Base-by-base conservation (phyloP, 2,797 vertebrate species). In the Petrocephalus sullivani region DNA sequence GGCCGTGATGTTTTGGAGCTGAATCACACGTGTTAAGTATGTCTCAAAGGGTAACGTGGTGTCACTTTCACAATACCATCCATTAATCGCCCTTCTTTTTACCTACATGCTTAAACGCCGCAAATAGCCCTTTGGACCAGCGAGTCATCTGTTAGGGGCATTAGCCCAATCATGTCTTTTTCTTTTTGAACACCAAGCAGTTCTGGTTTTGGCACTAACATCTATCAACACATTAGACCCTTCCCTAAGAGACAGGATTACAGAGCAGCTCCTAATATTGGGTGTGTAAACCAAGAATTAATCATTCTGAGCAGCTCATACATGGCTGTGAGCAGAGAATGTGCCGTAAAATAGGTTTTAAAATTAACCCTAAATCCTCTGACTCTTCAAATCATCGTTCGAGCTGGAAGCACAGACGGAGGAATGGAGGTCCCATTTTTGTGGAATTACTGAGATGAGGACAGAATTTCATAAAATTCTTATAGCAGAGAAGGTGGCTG, bases 11-110 rank as follows among this genome's bases (percentile, higher is more conserved):
- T 81, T 19, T 33, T 12, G 28, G 46, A 58, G 54, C 53, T 82
- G 19, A 82, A 61, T 81, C 56, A 41, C 37, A 81, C n/a, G 41
- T 28, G 53, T 58, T 82, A 54, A 82, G n/a, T 33, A 81, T 82
- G 87, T 28, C 23, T 58, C 57, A 58, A 58, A 78, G 41, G 56
- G 33, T 57, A 58, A 67, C 83, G 41, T 54, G 46, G 28, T 54
- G 81, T 85, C 82, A 67, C 16, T 49, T 53, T 12, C 21, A 64
- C 57, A 85, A 54, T 85, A 54, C 81, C 21, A 6, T 14, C 33
- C 64, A 54, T 75, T 87, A 57, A 87, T 78, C 33, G 21, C 58
- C 3, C 51, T 87, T 5, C 64, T 37, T 85, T 67, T 85, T 83
- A 58, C 37, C 75, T 88, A 84, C 41, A 58, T 61, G 81, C 41